Base-by-base conservation (phyloP, 2,888 invertebrate genomes). In the Tinea trinotella region DNA sequence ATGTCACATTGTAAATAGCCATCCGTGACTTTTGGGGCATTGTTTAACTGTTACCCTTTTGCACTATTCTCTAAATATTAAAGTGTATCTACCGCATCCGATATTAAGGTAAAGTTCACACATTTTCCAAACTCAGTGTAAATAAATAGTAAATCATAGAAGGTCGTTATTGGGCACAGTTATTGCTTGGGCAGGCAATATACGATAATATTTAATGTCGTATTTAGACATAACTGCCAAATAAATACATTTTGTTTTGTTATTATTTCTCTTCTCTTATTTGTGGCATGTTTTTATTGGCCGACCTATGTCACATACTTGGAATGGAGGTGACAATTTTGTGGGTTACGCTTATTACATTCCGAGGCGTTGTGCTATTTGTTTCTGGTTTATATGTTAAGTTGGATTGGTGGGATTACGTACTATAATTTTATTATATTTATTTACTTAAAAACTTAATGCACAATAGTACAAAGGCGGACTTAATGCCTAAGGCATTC, bases 121-220 rank as follows among this genome's bases (percentile, higher is more conserved):
- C 15, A 7, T 40, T 40, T 7, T 40, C 3, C 6, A 40, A 40
- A 6, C 12, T 40, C 13, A 40, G 13, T 13, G 40, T 40, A 18
- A 34, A 52, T 52, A 18, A 30, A 30, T 52, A 52, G 52, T 52
- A 52, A 52, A 52, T 52, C 52, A 52, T 52, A 52, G 52, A 17
- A 22, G 52, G 17, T 30, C 35, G 52, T 52, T 52, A 52, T 52
- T 52, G 52, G 52, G 34, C 52, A 35, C 52, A 24, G 52, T 52
- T 52, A 52, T 52, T 52, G 52, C 52, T 35, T 15, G 52, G 30
- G 52, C 34, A 12, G 35, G 52, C 52, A 17, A 52, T 52, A 19
- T 46, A 52, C 52, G 52, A 52, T 52, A 40, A 52, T 52, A 52
- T 52, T 52, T 52, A 52, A 52, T 52, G 52, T 35, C 35, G 15